Evolutionary conservation across 2,888 invertebrate species (phyloP), one percentile per base, ranked within the genome.

Genomic region (Cataglyphis albicans): DNA sequence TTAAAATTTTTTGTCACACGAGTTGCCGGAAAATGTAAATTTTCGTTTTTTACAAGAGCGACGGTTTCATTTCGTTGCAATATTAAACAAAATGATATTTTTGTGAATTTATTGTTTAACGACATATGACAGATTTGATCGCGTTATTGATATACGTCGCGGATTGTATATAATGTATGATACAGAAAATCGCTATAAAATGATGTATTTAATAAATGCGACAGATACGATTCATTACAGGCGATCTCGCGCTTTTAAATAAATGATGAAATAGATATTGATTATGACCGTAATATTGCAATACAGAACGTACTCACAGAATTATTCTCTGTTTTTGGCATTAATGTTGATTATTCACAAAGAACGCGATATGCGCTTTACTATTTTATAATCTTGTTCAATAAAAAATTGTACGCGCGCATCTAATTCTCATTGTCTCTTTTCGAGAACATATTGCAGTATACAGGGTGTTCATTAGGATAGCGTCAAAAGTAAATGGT

Each of bases 271-370:
- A 76, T 55, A 65, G 65, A 29, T 64, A 38, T 52, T 25, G 52
- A 65, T 65, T 29, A 76, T 65, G 9, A 38, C 35, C 0, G 7
- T 38, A 52, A 65, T 55, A 65, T 29, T 65, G 4, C 9, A 65
- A 29, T 15, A n/a, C 0, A 41, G 10, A 35, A 63, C 3, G 1
- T 25, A 35, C 21, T 48, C 25, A 29, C 25, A 38, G n/a, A 1
- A 65, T 76, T 38, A 65, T 76, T 57, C 48, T 55, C 65, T 41
- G 29, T 55, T 44, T 52, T 38, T n/a, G 65, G 25, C 55, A 57
- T 57, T 67, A 55, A 57, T 76, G 65, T 55, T 25, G 52, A 38
- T 65, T 55, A 76, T 65, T 76, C 52, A 76, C 65, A 55, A 76
- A 65, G 65, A 18, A 55, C 29, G 29, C 18, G 38, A 76, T 41